phyloP scores from a whole-genome alignment of 2,888 invertebrate genomes.

The Hypomecis atomaria region DNA sequence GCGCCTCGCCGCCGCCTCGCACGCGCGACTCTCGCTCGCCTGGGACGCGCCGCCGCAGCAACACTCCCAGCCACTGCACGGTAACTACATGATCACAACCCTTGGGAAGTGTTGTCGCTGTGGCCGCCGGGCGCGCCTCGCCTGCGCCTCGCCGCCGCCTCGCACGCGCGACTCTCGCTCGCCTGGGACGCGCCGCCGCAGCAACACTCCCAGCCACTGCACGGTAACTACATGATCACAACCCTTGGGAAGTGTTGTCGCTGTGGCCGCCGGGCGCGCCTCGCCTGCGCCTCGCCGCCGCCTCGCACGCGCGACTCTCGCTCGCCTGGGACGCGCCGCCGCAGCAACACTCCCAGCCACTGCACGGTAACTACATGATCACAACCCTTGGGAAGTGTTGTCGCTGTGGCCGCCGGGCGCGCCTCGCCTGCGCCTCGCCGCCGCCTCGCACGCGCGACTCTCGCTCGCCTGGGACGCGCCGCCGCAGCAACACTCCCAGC shows the following conservation, averaged over 20 bases:
- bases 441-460: slow-evolving; percentile 85
- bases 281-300: slow-evolving; percentile 70
- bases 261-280: slow-evolving; percentile 86
- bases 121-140: slow-evolving; percentile 86
- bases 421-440: slow-evolving; percentile 68
- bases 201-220: slow-evolving; percentile 62
- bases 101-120: slow-evolving; percentile 89
- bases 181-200: slow-evolving; percentile 79
- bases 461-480: slow-evolving; percentile 84
- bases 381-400: slow-evolving; percentile 89
- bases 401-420: slow-evolving; percentile 88
- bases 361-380: slow-evolving; percentile 26
- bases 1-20: slow-evolving; percentile 77
- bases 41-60: slow-evolving; percentile 75
- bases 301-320: slow-evolving; percentile 86
- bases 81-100: slow-evolving; percentile 10
- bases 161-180: slow-evolving; percentile 86
- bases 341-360: slow-evolving; percentile 67
- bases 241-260: slow-evolving; percentile 90
- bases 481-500: slow-evolving; percentile 68
- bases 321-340: slow-evolving; percentile 81
- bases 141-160: slow-evolving; percentile 72
- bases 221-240: slow-evolving; percentile 21
- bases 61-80: slow-evolving; percentile 63
- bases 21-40: slow-evolving; percentile 85